A percentile compares a stretch with the other conserved stretches of the same genome.
These are phyloP conservation scores for Parascotia fuliginaria DNA, from an alignment of 2,888 invertebrate species.

Conservation along the genomic window DNA sequence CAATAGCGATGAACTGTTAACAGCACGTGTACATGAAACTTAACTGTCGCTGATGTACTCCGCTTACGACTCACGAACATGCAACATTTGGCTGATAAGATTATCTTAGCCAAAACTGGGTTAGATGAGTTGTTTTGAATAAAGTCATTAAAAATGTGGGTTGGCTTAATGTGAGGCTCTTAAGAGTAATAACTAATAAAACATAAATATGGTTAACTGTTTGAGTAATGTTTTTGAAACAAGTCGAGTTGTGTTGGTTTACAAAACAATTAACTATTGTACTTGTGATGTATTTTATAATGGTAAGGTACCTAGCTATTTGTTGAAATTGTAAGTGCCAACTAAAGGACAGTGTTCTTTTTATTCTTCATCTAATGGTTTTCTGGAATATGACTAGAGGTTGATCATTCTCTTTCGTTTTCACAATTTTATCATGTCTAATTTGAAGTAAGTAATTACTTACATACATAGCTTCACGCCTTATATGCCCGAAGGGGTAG, in stretches of 20 bases:
- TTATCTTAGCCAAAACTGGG: conserved; percentile 36
- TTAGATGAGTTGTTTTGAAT: conserved; percentile 22
- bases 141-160: conserved; percentile 20
- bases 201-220: background rate
- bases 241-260: background rate
- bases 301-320: background rate
- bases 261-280: background rate
- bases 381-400: no score
- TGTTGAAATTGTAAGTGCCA: background rate
- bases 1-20: conserved; percentile 55
- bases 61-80: conserved; percentile 43
- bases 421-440: no score
- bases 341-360: no score
- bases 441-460: no score
- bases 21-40: conserved; percentile 61
- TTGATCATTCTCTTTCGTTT: no score
- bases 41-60: conserved; percentile 59
- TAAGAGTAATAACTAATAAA: background rate
- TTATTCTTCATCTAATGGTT: no score
- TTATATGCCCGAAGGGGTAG: no score
- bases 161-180: conserved; percentile 6
- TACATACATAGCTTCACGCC: no score
- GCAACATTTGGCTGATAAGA: conserved; percentile 42
- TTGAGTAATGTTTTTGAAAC: background rate
- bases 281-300: background rate